Percentiles rank a stretch among this genome's conserved stretches.
phyloP scores from a whole-genome alignment of 2,888 invertebrate species.

The Tromatobia lineatoria region DNA sequence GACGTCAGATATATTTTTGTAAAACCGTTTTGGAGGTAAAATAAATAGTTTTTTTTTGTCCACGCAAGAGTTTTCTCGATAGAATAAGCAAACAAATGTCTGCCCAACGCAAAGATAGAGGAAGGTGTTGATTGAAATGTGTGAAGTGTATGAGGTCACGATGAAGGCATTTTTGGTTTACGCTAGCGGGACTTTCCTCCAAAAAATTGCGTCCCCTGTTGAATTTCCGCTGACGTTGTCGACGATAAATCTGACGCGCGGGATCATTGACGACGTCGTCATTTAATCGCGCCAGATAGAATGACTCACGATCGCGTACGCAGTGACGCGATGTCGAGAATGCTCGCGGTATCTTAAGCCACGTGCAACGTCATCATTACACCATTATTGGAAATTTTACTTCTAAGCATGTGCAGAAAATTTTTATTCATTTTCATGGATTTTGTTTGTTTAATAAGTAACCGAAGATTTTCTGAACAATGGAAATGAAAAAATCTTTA shows the following conservation, averaged over 20 bases:
- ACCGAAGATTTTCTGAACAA: no score
- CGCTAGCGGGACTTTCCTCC: background rate
- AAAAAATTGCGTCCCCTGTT: conserved; percentile 3
- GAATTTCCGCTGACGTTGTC: conserved; percentile 21
- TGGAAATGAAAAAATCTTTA: background rate
- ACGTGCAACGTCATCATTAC: conserved; percentile 23
- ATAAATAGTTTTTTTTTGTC: no score
- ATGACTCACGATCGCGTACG: conserved; percentile 53
- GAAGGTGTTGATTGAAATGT: background rate
- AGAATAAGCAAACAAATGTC: no score
- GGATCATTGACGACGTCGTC: conserved; percentile 41
- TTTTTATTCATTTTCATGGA: background rate
- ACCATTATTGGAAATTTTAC: background rate
- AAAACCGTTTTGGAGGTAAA: no score
- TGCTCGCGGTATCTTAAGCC: conserved; percentile 34
- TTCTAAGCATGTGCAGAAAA: background rate
- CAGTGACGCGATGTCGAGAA: conserved; percentile 33
- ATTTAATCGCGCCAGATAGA: conserved; percentile 52
- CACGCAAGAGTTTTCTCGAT: no score
- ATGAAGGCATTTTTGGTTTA: background rate
- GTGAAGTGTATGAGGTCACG: background rate
- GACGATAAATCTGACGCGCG: conserved; percentile 39
- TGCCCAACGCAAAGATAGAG: no score
- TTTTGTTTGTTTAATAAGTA: background rate
- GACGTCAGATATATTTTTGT: no score